Percentiles rank a stretch among this genome's conserved stretches.
Conservation (phyloP, 2,797 vertebrate genomes). For the Lutjanus campechanus region DNA sequence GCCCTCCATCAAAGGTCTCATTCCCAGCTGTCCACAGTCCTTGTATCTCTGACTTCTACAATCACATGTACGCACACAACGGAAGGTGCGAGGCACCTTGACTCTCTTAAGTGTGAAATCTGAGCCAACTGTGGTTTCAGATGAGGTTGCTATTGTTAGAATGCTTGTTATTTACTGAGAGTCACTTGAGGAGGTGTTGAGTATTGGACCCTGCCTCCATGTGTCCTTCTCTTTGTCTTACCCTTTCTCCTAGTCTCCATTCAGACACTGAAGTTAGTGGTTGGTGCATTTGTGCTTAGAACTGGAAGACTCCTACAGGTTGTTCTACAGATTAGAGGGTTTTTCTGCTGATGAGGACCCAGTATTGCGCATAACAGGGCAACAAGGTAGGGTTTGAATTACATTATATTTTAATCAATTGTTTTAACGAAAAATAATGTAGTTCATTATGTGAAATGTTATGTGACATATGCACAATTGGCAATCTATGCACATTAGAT, state of each 20-base stretch:
- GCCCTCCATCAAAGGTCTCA: conserved; percentile 47
- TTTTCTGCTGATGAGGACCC: conserved; percentile 27
- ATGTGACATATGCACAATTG: not conserved
- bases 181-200: conserved; percentile 82
- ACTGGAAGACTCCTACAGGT: conserved; percentile 14
- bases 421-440: not conserved
- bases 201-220: conserved; percentile 69
- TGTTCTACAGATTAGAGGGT: not conserved
- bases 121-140: conserved; percentile 57
- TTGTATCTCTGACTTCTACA: conserved; percentile 59
- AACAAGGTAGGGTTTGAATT: conserved; percentile 61
- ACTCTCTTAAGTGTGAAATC: conserved; percentile 67
- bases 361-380: conserved; percentile 1
- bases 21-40: conserved; percentile 78
- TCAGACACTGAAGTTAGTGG: conserved; percentile 47
- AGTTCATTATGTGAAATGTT: not conserved
- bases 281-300: conserved; percentile 34
- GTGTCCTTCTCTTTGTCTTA: conserved; percentile 66
- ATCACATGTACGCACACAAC: conserved; percentile 45
- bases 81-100: conserved; percentile 68
- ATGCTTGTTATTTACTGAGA: conserved; percentile 64
- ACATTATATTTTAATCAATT: not conserved
- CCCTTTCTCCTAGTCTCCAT: conserved; percentile 57
- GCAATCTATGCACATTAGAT: not conserved
- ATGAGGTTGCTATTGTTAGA: conserved; percentile 76